Base-by-base conservation (phyloP, 2,888 invertebrate species). In the Ophioninae sp. region DNA sequence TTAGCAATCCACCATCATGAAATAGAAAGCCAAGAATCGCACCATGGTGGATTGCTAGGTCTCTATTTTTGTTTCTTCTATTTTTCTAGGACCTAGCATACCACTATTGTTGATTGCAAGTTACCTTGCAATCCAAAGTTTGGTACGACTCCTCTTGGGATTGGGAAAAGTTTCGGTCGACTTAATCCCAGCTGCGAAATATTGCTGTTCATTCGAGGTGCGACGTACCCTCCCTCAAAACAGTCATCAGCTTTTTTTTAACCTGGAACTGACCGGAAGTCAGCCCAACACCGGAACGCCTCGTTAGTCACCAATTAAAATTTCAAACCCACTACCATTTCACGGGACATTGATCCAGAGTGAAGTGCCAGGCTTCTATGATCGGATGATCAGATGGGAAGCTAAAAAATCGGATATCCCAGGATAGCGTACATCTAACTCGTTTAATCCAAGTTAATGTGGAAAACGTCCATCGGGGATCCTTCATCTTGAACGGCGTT, bases 181-280 rank as follows among this genome's bases (percentile, higher is more conserved):
- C 30, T 30, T 30, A 30, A 2, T 30, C 30, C 30, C 30, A 30
- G 30, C 30, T 30, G 30, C 30, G 30, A 30, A 30, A 30, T 3
- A 85, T 87, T 85, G 82, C 85, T 71, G 85, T 79, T 83, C 81
- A 79, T 79, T 82, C 80, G 77, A 13, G 51, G 22, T 23, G 44
- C 64, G 30, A 22, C 51, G 74, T 65, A 63, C 63, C 56, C 63
- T 58, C 39, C 71, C 65, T 17, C 17, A 75, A 13, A 68, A 81
- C 51, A 59, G 22, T 72, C 51, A 78, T 59, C 73, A 30, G 44
- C 17, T 51, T 51, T 51, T 51, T 51, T 83, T 83, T 83, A 71
- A 75, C 83, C 67, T 22, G 74, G 77, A 83, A 81, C 63, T 51
- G 17, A 75, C 83, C 83, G 83, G 83, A 83, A 81, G 83, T 81